Conservation (phyloP, 2,888 invertebrate genomes). For the Drosophila tanythrix region DNA sequence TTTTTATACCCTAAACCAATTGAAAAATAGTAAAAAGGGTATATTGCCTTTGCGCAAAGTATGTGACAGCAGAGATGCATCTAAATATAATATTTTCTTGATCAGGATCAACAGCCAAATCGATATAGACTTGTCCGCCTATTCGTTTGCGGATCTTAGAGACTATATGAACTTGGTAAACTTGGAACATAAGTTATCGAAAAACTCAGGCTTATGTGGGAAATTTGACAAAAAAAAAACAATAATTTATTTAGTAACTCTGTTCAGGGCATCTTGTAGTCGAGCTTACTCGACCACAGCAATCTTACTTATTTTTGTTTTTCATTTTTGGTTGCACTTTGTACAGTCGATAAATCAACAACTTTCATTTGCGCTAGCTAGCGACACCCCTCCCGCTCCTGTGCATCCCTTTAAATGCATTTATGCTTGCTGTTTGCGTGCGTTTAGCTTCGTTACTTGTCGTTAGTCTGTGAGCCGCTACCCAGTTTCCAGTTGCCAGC, state of each 20-base stretch:
- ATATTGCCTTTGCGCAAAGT: not conserved
- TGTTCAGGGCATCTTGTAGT: not conserved
- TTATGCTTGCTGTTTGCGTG: conserved; percentile 69
- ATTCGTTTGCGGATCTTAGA: not conserved
- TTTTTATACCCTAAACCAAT: not conserved
- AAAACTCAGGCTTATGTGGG: not conserved
- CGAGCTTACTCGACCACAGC: not conserved
- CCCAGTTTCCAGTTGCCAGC: conserved; percentile 37
- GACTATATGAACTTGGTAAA: not conserved
- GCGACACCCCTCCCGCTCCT: not conserved
- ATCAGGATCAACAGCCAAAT: not conserved
- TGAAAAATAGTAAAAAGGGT: not conserved
- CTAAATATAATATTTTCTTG: not conserved
- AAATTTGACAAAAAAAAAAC: not conserved
- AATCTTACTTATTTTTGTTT: not conserved
- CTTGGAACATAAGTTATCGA: not conserved
- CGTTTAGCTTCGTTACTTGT: conserved; percentile 77
- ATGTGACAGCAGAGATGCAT: not conserved
- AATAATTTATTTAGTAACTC: not conserved
- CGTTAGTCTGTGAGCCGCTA: conserved; percentile 56
- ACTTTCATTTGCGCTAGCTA: conserved; percentile 48
- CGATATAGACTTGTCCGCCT: not conserved
- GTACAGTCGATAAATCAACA: conserved; percentile 61
- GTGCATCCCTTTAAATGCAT: conserved; percentile 49
- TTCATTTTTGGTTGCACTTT: conserved; percentile 23